phyloP scores from a whole-genome alignment of 64 coral and sea anemone genomes.

The Trachythela sp. region DNA sequence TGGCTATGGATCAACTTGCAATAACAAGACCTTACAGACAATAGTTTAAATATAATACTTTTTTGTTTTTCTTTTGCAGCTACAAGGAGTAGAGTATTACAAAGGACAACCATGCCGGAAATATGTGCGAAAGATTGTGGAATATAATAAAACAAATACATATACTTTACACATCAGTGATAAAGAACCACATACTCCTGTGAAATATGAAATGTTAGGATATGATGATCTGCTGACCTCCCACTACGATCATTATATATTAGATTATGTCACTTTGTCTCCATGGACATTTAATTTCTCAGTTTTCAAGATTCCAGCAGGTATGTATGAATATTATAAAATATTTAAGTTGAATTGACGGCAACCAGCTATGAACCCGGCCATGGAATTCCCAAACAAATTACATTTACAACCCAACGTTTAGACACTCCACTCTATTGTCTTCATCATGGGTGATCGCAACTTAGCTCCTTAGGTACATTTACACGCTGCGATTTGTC shows the following conservation, averaged over 20 bases:
- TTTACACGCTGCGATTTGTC: too few species aligned
- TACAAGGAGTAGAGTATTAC: conserved; percentile 57
- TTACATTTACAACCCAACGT: too few species aligned
- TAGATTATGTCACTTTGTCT: conserved; percentile 83
- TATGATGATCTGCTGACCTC: conserved; percentile 84
- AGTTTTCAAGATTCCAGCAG: conserved; percentile 73
- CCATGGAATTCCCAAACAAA: too few species aligned
- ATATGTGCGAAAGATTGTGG: conserved; percentile 49
- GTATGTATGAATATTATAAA: conserved; percentile 45
- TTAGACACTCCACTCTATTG: too few species aligned
- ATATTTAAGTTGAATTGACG: too few species aligned
- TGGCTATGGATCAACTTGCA: too few species aligned
- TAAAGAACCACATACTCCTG: conserved; percentile 59
- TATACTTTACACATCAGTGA: conserved; percentile 78
- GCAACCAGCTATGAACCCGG: too few species aligned
- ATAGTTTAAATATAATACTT: too few species aligned
- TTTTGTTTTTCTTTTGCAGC: conserved; percentile 40
- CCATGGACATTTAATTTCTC: conserved; percentile 81
- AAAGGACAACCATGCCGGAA: conserved; percentile 80
- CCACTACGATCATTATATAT: conserved; percentile 87
- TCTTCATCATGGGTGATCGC: too few species aligned
- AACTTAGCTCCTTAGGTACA: too few species aligned
- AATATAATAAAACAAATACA: conserved; percentile 81
- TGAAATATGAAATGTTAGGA: conserved; percentile 81
- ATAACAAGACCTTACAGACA: too few species aligned